Evolutionary conservation across 2,797 vertebrate genomes (phyloP).

Genomic region (Limosa lapponica): DNA sequence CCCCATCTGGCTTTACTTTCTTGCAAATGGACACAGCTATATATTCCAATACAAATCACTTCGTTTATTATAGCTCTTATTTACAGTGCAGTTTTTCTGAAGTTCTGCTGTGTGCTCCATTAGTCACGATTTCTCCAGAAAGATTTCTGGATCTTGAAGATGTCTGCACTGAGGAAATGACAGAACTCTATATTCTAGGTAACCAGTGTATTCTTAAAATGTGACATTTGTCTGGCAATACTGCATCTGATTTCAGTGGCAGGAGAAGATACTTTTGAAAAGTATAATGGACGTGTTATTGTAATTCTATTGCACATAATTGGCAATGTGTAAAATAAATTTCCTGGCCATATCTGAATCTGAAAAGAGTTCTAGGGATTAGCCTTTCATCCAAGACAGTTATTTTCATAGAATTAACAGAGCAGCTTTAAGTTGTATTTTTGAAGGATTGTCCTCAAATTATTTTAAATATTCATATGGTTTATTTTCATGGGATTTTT

Average conservation of each 20-base stretch:
- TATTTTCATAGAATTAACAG: not conserved
- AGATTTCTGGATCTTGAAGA: not conserved
- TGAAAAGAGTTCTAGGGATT: not conserved
- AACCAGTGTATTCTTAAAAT: not conserved
- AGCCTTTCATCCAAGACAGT: not conserved
- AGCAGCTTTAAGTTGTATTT: not conserved
- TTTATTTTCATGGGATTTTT: not conserved
- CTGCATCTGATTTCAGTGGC: not conserved
- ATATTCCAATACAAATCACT: not conserved
- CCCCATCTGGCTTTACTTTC: conserved; percentile 24
- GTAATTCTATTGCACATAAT: not conserved
- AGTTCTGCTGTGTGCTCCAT: not conserved
- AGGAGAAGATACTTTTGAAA: not conserved
- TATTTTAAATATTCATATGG: not conserved
- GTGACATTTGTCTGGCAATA: not conserved
- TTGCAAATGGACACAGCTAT: not conserved
- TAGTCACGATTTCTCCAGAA: not conserved
- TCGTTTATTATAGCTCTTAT: not conserved
- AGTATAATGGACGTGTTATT: not conserved
- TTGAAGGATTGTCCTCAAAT: not conserved
- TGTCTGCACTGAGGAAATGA: not conserved
- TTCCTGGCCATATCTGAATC: not conserved
- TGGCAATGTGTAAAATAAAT: not conserved
- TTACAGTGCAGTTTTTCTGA: not conserved
- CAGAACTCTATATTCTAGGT: not conserved